Base-by-base conservation (phyloP, 1,140 invertebrate genomes). In the Drepana arcuata region DNA sequence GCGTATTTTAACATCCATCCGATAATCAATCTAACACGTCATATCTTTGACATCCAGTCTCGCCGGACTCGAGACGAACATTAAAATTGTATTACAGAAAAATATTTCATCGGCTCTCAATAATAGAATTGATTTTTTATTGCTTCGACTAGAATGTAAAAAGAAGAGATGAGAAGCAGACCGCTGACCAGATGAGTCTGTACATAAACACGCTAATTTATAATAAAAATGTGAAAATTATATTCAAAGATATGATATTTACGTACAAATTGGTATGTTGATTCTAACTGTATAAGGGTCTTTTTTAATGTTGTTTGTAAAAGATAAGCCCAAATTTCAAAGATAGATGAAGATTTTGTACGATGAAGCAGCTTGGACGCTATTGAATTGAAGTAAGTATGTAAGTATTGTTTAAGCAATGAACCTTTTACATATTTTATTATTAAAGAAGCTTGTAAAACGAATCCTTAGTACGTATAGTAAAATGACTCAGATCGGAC, bases 1-100 rank as follows among this genome's bases (percentile, higher is more conserved):
- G 78, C 64, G 64, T 73, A 81, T 84, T 84, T 84, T 84, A 83
- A 84, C 82, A 84, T 83, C 71, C 69, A 78, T 78, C 70, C 65
- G 82, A 84, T 84, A 84, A 84, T 84, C 82, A 84, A 83, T 84
- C 82, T 83, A 83, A 83, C 80, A 81, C 79, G 78, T 84, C 79
- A 79, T 84, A 84, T 82, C 73, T 83, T 83, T 82, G 79, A 82
- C 77, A 79, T 79, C 60, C 69, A 75, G 64, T 46, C 56, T 60
- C 63, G 53, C 53, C 60, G 64, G 48, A 65, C 63, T 58, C 66
- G 52, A 71, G 48, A 57, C 46, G 48, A 39, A 44, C 35, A 46
- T 53, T 37, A 47, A 48, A 3, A 14, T n/a, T 23, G 2, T 5
- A 16, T 16, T 33, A 42, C 4, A 44, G 21, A 26, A 64, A 51